Evolutionary conservation across 1,140 invertebrate species (phyloP), one percentile per base, ranked within the genome.

Genomic region (Mesaphorura yosii): DNA sequence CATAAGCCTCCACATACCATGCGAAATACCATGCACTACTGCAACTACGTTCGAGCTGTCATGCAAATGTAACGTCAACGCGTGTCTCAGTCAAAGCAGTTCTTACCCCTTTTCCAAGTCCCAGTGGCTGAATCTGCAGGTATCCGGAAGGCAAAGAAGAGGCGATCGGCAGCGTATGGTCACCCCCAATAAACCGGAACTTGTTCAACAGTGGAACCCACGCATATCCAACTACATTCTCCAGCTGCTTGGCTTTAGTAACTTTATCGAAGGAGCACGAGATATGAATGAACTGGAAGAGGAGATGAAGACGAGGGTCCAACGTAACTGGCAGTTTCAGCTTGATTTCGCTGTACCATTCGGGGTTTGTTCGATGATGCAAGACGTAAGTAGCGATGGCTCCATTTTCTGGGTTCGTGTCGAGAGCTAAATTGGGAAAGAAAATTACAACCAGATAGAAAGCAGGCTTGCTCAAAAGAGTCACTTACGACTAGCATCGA

Each of bases 281-380:
- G 56, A 91, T 81, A 66, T 93, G 88, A 66, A 84, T 81, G 69
- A 93, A 92, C 2, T 83, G 87, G 67, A 93, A 92, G 3, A 92
- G 73, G 20, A 92, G 65, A 66, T 93, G 88, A 68, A 91, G 88
- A 28, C 80, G 78, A 0, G 76, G 65, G 23, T 83, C 78, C 7
- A 92, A 70, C 44, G 83, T 79, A n/a, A 83, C 74, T 1, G 88
- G 88, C 10, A 93, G 68, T 23, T 78, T 75, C 50, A 91, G 76
- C 70, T 91, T 91, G n/a, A 92, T 80, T 72, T 95, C 87, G 70
- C 84, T 85, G 65, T 86, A 83, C 86, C 86, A 90, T 1, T 76
- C 76, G 1, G 86, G 86, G 46, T 75, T 79, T 0, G 84, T 80
- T 64, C 80, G 85, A 66, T 90, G 86, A 70, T 90, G 85, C 41